phyloP scores from a whole-genome alignment of 2,888 invertebrate genomes.

The Encarsia formosa region DNA sequence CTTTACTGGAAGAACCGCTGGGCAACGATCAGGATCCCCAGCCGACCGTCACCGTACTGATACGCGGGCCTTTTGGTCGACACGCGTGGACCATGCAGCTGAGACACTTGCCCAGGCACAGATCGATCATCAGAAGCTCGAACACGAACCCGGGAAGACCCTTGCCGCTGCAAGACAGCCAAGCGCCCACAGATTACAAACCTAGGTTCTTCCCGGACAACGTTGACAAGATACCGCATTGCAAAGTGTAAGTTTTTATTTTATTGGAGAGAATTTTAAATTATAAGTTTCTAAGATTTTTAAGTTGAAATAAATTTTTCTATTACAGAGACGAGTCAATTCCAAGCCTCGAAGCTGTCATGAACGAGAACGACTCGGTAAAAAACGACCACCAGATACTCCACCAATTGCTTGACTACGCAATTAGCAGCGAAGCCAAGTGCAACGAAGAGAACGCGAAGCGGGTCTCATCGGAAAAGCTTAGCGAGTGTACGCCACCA shows the following conservation, averaged over 20 bases:
- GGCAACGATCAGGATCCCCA: conserved; percentile 92
- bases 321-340: conserved; percentile 77
- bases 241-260: conserved; percentile 66
- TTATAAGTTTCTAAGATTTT: not conserved
- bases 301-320: not conserved
- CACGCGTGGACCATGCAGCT: conserved; percentile 92
- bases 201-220: conserved; percentile 77
- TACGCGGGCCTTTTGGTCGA: conserved; percentile 90
- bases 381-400: conserved; percentile 64
- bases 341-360: conserved; percentile 77
- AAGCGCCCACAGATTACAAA: conserved; percentile 64
- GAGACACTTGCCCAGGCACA: conserved; percentile 80
- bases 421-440: conserved; percentile 56
- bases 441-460: conserved; percentile 48
- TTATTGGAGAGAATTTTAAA: too few species aligned
- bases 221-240: conserved; percentile 73
- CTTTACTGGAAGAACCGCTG: conserved; percentile 85
- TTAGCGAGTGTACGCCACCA: conserved; percentile 75
- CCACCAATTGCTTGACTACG: conserved; percentile 68
- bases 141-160: conserved; percentile 67
- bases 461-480: conserved; percentile 49
- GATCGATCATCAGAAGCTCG: conserved; percentile 65
- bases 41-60: conserved; percentile 83
- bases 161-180: conserved; percentile 69
- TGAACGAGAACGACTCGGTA: conserved; percentile 55